phyloP scores from a whole-genome alignment of 2,888 invertebrate species.

The Brenthis daphne region DNA sequence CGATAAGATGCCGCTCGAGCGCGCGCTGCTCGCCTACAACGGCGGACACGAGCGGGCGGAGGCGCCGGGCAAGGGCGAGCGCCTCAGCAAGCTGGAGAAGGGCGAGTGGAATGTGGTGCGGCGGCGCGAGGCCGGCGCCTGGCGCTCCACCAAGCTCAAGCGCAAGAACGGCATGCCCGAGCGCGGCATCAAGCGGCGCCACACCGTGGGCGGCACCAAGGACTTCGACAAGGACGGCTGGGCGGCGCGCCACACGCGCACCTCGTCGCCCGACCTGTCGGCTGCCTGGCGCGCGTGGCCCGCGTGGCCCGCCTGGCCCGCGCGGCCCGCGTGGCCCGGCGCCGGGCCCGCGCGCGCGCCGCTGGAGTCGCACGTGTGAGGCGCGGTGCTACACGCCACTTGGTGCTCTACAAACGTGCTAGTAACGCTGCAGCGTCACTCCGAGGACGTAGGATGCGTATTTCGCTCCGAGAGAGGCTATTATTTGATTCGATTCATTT shows the following conservation, averaged over 20 bases:
- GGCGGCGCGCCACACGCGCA: constrained; percentile 83
- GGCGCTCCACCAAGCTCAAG: constrained; percentile 85
- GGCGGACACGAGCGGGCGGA: constrained; percentile 54
- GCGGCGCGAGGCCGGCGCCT: constrained; percentile 81
- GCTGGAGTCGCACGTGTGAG: constrained; percentile 28
- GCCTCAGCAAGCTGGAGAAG: constrained; percentile 85
- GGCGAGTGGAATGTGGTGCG: constrained; percentile 87
- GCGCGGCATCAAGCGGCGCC: constrained; percentile 92
- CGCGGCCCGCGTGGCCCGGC: constrained; percentile 50
- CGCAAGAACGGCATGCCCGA: constrained; percentile 91
- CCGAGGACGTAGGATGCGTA: constrained; percentile 36
- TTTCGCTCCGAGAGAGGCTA: constrained; percentile 76
- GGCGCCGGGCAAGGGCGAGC: constrained; percentile 59
- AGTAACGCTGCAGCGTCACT: not conserved
- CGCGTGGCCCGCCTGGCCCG: constrained; percentile 54
- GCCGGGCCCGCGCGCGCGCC: constrained; percentile 18
- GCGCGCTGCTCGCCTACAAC: constrained; percentile 40
- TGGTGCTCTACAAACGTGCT: not conserved
- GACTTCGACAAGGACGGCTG: constrained; percentile 86
- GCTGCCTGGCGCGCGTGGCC: constrained; percentile 46
- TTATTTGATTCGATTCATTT: constrained; percentile 77
- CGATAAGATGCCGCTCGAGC: constrained; percentile 56
- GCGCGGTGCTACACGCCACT: not conserved
- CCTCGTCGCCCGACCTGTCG: constrained; percentile 82
- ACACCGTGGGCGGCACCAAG: constrained; percentile 96